phyloP scores from a whole-genome alignment of 2,113 vertebrate species.

The Microcebus griseorufus region DNA sequence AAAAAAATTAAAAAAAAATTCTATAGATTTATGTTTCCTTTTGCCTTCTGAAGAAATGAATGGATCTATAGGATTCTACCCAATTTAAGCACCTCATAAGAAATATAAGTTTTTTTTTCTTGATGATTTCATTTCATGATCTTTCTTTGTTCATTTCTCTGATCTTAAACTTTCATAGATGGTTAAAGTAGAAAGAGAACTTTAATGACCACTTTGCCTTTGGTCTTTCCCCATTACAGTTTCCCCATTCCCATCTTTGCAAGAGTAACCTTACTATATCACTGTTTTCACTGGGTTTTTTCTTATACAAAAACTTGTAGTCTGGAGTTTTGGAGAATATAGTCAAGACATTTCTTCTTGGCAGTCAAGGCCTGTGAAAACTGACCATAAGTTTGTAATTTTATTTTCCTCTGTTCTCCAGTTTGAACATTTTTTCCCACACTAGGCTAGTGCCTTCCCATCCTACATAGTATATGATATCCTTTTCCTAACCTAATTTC shows the following conservation, averaged over 20 bases:
- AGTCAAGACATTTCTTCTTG: not conserved
- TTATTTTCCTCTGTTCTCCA: constrained; percentile 12
- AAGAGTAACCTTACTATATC: not conserved
- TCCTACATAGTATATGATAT: not conserved
- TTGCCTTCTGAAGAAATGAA: constrained; percentile 50
- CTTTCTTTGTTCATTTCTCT: constrained; percentile 59
- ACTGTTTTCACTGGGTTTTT: constrained; percentile 4
- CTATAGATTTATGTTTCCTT: constrained; percentile 59
- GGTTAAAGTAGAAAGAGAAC: constrained; percentile 51
- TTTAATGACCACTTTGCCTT: constrained; percentile 51
- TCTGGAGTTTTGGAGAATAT: not conserved
- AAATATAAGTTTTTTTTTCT: constrained; percentile 50
- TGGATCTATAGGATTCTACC: constrained; percentile 58
- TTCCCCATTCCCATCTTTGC: constrained; percentile 2
- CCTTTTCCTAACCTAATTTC: not conserved
- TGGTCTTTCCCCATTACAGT: constrained; percentile 23
- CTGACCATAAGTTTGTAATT: not conserved
- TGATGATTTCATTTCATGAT: constrained; percentile 66
- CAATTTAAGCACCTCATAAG: constrained; percentile 56
- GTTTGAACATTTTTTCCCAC: not conserved
- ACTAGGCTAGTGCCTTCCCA: not conserved
- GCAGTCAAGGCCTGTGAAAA: not conserved
- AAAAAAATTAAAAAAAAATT: not conserved
- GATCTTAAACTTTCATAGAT: constrained; percentile 57
- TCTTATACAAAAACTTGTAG: not conserved